A percentile compares a stretch with the other conserved stretches of the same genome.
Evolutionary conservation across 2,113 vertebrate species (phyloP).

Genomic region (Macquaria ambigua): DNA sequence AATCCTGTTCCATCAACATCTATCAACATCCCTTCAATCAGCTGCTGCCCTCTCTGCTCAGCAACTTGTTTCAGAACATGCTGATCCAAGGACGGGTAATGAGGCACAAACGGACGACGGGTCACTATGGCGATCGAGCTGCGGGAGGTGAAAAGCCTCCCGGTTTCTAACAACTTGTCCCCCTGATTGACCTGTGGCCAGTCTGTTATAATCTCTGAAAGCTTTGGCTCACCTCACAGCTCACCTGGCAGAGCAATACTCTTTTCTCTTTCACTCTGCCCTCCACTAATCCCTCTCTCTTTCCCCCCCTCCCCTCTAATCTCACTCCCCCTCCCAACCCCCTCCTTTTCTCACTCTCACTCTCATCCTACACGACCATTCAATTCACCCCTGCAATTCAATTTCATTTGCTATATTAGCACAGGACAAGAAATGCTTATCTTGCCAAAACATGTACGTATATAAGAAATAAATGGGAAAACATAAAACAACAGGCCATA

Average conservation of each 20-base stretch:
- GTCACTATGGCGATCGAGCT: conserved; percentile 56
- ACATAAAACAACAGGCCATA: conserved; percentile 63
- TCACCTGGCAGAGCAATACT: conserved; percentile 74
- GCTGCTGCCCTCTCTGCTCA: conserved; percentile 24
- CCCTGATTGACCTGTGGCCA: conserved; percentile 61
- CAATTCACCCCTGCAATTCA: conserved; percentile 59
- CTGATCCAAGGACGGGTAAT: conserved; percentile 63
- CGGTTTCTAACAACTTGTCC: conserved; percentile 44
- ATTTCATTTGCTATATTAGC: conserved; percentile 70
- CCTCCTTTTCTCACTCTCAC: conserved; percentile 8
- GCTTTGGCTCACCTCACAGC: conserved; percentile 66
- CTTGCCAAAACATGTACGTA: conserved; percentile 65
- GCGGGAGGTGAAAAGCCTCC: conserved; percentile 46
- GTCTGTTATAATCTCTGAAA: conserved; percentile 62
- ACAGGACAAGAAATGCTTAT: conserved; percentile 66
- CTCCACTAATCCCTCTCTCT: conserved; percentile 68
- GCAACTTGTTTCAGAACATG: conserved; percentile 52
- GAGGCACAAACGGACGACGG: conserved; percentile 49
- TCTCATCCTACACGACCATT: conserved; percentile 48
- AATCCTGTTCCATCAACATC: conserved; percentile 35
- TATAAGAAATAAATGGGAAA: conserved; percentile 63
- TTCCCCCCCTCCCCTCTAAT: conserved; percentile 53
- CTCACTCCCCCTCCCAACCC: conserved; percentile 29
- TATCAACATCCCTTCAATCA: conserved; percentile 54
- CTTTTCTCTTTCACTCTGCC: conserved; percentile 56